A percentile compares a stretch with the other conserved stretches of the same genome.
Evolutionary conservation across 2,888 invertebrate genomes (phyloP).

Genomic region (Drosophila nr. medialis): DNA sequence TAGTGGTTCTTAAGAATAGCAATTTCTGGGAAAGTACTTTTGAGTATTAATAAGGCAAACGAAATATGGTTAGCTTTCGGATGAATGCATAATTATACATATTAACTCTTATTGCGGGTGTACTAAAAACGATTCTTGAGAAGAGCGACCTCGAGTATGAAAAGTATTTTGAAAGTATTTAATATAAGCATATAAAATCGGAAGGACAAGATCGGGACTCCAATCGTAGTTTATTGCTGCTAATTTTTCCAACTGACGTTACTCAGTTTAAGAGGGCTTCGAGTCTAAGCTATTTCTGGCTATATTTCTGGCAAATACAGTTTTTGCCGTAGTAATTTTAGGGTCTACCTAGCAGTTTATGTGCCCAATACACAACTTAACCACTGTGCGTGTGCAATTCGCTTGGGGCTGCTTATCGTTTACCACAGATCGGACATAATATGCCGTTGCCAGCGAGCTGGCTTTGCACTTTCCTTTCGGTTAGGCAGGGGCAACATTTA

Average conservation of each 20-base stretch:
- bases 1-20: not conserved
- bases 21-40: not conserved
- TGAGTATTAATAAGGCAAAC: not conserved
- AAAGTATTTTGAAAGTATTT: too few relatives aligned
- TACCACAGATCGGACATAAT: conserved; percentile 60
- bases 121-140: not conserved
- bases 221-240: too few relatives aligned
- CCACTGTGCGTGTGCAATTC: conserved; percentile 39
- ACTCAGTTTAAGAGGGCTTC: too few relatives aligned
- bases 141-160: not conserved
- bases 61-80: not conserved
- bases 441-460: conserved; percentile 51
- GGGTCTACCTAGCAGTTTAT: too few relatives aligned
- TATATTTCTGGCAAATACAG: too few relatives aligned
- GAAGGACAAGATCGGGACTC: too few relatives aligned
- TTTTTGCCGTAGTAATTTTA: not conserved
- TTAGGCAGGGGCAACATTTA: conserved; percentile 16
- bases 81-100: too few relatives aligned
- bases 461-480: conserved; percentile 73
- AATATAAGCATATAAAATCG: too few relatives aligned
- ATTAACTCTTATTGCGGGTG: not conserved
- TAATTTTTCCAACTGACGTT: too few relatives aligned
- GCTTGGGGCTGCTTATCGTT: conserved; percentile 57
- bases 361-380: too few relatives aligned
- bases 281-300: too few relatives aligned